Base-by-base conservation (phyloP, 1,140 invertebrate genomes). In the Hylaeus volcanicus region DNA sequence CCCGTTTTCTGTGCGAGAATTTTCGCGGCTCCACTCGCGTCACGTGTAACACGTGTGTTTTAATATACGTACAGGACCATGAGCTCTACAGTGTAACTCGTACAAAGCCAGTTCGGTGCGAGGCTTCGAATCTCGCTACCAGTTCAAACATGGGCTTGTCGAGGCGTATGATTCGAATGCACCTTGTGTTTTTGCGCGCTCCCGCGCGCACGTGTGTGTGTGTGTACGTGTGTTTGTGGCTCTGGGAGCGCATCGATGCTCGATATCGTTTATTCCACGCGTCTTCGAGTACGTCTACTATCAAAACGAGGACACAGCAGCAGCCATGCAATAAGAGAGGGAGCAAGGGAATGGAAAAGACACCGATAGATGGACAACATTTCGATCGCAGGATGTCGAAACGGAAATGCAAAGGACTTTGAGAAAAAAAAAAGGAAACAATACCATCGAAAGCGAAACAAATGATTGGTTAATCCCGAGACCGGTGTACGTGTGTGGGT, bases 131-230 rank as follows among this genome's bases (percentile, higher is more conserved):
- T 73, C 60, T 56, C 48, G 41, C 77, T 75, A 86, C 89, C 89
- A 89, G 89, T 88, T 88, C 86, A 88, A 88, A 86, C 78, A 88
- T 90, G 89, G 89, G 83, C 86, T 88, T 90, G 86, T 65, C 77
- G 65, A 86, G 84, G 60, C 70, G 51, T 68, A 86, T 55, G 70
- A 86, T 60, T 80, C 80, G 79, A 82, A 86, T 79, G 74, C 74
- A 82, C 74, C 26, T 85, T 45, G 69, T 77, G 37, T 84, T 26
- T 26, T 26, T 26, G 26, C 26, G 26, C 26, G 26, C 26, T 26
- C 26, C 26, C 26, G 26, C 26, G 26, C 26, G 26, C 26, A 26
- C 26, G 26, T 26, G 26, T 26, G 69, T 85, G 39, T 43, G n/a
- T 86, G 37, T 84, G 37, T 74, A 45, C 61, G 48, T 72, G 65